Evolutionary conservation across 1,140 invertebrate species (phyloP).

Genomic region (Nomia melanderi): DNA sequence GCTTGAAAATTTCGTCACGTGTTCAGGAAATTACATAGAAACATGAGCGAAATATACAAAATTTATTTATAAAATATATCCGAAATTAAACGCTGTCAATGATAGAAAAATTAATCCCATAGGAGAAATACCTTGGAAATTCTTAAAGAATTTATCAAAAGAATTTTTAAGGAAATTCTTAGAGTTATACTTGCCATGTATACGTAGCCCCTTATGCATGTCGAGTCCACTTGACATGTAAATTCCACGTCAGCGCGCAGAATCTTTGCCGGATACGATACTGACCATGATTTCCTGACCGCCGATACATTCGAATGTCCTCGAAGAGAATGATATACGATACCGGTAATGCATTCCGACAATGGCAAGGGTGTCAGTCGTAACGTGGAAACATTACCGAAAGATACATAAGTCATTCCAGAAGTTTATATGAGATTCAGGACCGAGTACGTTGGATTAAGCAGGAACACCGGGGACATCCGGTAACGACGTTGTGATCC

Average conservation of each 20-base stretch:
- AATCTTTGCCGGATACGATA: background rate
- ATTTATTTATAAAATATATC: too few species aligned
- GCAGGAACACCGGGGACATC: constrained; percentile 2
- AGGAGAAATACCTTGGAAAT: too few species aligned
- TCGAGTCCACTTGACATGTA: background rate
- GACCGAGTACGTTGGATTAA: constrained; percentile 10
- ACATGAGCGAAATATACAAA: too few species aligned
- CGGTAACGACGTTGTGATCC: background rate
- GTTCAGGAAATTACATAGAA: too few species aligned
- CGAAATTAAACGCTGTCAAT: too few species aligned
- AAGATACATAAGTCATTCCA: constrained; percentile 32
- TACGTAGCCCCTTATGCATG: too few species aligned
- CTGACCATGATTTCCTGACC: background rate
- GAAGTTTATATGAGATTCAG: constrained; percentile 28
- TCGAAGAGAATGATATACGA: constrained; percentile 25
- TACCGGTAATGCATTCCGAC: constrained; percentile 22
- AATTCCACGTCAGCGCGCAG: background rate
- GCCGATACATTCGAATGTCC: constrained; percentile 13
- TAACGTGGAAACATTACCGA: constrained; percentile 1
- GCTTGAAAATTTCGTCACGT: too few species aligned
- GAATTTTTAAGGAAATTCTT: too few species aligned
- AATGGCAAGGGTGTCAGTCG: constrained; percentile 10
- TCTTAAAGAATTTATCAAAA: too few species aligned
- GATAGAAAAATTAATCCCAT: too few species aligned
- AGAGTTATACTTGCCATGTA: too few species aligned